Percentiles rank a stretch among this genome's conserved stretches.
phyloP scores from a whole-genome alignment of 2,888 invertebrate species.

The Xanthorhoe spadicearia region DNA sequence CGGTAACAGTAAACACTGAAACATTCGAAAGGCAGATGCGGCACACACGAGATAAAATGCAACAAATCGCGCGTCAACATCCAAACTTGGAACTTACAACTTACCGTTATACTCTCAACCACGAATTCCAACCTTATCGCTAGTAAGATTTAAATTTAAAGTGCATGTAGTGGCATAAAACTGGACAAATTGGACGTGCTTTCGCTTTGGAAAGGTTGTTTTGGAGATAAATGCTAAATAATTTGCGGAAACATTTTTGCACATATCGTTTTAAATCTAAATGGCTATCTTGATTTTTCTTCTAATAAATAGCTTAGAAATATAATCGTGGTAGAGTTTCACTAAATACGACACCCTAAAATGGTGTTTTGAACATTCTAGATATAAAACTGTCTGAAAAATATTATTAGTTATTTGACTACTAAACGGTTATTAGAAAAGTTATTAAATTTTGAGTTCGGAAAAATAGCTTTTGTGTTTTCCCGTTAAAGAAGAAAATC shows the following conservation, averaged over 20 bases:
- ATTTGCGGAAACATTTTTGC: constrained; percentile 15
- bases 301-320: not conserved
- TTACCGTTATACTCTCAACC: constrained; percentile 64
- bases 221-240: constrained; percentile 26
- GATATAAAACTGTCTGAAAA: no score
- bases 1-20: constrained; percentile 24
- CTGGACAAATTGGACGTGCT: constrained; percentile 41
- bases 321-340: no score
- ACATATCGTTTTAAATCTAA: constrained; percentile 13
- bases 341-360: no score
- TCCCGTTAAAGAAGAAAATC: not conserved
- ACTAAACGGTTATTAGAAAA: no score
- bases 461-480: no score
- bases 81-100: constrained; percentile 64
- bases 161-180: constrained; percentile 25
- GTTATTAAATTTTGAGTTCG: no score
- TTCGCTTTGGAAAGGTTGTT: constrained; percentile 37
- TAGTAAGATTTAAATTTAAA: constrained; percentile 22
- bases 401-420: no score
- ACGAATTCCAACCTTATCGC: constrained; percentile 29
- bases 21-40: constrained; percentile 38
- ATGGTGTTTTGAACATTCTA: no score
- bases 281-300: no score
- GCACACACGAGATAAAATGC: constrained; percentile 64
- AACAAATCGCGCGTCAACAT: constrained; percentile 76